A percentile compares a stretch with the other conserved stretches of the same genome.
Evolutionary conservation across 1,140 invertebrate genomes (phyloP).

Genomic region (Saccostrea cuccullata): DNA sequence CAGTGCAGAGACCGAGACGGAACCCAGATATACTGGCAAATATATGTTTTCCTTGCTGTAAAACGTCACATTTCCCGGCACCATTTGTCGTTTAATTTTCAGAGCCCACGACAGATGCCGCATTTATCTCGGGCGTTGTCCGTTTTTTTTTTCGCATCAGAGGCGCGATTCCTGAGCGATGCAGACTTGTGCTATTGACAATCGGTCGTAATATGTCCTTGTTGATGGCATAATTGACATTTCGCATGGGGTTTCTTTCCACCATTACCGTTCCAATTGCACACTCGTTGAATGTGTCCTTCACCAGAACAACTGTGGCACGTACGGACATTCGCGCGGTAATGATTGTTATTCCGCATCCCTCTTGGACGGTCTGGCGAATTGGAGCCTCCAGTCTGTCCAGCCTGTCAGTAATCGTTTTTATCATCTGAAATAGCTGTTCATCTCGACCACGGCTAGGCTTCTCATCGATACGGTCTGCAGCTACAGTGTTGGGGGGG

Average conservation of each 20-base stretch:
- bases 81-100: constrained; percentile 1
- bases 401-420: not conserved
- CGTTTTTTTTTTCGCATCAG: no score
- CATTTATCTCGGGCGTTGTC: no score
- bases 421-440: not conserved
- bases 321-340: no score
- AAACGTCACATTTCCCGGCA: not conserved
- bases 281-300: no score
- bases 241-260: not conserved
- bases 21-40: constrained; percentile 12
- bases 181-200: not conserved
- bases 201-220: constrained; percentile 31
- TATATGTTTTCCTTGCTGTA: constrained; percentile 8
- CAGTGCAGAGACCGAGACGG: constrained; percentile 4
- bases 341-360: no score
- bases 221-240: constrained; percentile 45
- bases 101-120: not conserved
- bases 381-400: not conserved
- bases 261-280: not conserved
- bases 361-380: no score
- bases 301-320: no score
- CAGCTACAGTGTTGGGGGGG: not conserved
- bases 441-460: no score
- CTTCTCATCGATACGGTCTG: not conserved
- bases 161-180: no score